Percentiles rank a stretch among this genome's conserved stretches.
phyloP scores from a whole-genome alignment of 2,888 invertebrate genomes.

The Eupithecia insigniata region DNA sequence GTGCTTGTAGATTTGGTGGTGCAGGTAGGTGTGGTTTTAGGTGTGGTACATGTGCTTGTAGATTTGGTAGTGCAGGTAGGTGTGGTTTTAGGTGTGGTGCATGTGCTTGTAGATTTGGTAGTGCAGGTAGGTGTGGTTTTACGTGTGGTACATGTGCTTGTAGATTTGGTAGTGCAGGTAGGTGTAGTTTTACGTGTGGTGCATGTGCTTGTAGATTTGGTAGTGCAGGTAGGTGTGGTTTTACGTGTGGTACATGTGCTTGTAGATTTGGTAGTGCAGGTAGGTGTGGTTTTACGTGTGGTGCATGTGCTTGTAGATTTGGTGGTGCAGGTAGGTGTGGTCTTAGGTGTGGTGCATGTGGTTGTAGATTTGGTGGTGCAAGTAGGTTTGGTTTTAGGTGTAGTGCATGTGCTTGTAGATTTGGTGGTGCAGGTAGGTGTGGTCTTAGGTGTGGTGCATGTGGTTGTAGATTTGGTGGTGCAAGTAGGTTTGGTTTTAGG shows the following conservation, averaged over 20 bases:
- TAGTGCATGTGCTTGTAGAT: neutral
- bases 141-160: neutral
- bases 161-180: neutral
- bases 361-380: neutral
- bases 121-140: neutral
- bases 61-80: neutral
- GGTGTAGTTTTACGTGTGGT: neutral
- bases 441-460: neutral
- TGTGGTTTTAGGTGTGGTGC: neutral
- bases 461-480: neutral
- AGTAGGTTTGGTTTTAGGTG: neutral
- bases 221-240: neutral
- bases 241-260: neutral
- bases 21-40: neutral
- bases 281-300: neutral
- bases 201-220: neutral
- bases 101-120: neutral
- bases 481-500: neutral
- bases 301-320: neutral
- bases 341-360: neutral
- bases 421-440: neutral
- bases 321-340: neutral
- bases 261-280: neutral
- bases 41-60: neutral
- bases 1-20: neutral